Evolutionary conservation across 1,140 invertebrate species (phyloP), one percentile per base, ranked within the genome.

Genomic region (Apolygus lucorum): DNA sequence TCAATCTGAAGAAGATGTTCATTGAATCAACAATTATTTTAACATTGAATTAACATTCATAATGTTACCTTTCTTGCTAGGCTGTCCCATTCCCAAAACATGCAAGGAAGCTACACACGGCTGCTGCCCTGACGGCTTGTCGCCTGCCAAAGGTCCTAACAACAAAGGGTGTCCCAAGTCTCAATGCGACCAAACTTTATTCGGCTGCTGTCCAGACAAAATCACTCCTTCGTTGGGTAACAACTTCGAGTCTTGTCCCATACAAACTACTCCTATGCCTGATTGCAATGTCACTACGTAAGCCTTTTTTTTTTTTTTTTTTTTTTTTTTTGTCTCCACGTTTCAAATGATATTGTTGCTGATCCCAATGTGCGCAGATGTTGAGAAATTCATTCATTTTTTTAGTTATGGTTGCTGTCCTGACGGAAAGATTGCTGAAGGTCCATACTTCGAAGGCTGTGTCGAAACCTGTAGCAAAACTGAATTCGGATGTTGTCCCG

Each of bases 101-200:
- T 93, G 91, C 72, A 82, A 84, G 72, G 93, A 94, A 59, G 89
- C 92, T 0, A 84, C 88, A 75, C 90, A 85, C 76, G 92, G 93
- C 2, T 98, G 95, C 79, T 98, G 96, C 78, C 82, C 86, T 8
- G 95, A 98, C 79, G 90, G 87, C 1, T 86, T 95, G 0, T 94
- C 94, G 0, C 84, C 90, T 2, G 92, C 93, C 0, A 76, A 81
- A 52, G 93, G 91, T 4, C 79, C 82, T 0, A 84, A 90, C 21
- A 80, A 85, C 25, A 81, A 87, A 76, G 92, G 89, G 2, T 97
- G 95, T 78, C 91, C 91, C 1, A 78, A 85, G 17, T 80, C 84
- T 1, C 82, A 85, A 14, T 95, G 93, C 75, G 83, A 85, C 0
- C 87, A 89, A 74, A 90, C 89, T 0, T 80, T 93, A 22, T 93